Evolutionary conservation across 2,113 vertebrate species (phyloP).

Genomic region (Poecilia latipinna): DNA sequence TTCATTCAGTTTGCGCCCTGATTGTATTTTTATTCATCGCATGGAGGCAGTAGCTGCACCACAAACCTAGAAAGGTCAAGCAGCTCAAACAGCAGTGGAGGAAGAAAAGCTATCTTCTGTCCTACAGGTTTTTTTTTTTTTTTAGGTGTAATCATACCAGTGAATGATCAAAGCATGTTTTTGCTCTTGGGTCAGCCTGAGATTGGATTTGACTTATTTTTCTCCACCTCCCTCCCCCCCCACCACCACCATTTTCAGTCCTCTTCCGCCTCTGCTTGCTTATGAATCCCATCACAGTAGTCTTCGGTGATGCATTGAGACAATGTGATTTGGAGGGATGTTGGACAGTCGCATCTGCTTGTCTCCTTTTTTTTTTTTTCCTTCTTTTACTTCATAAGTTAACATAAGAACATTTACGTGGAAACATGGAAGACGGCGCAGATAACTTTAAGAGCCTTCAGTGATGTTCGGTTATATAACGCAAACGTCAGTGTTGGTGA

Average conservation of each 20-base stretch:
- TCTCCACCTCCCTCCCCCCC: neutral
- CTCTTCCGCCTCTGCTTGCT: constrained; percentile 22
- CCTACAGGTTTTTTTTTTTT: constrained; percentile 44
- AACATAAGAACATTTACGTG: neutral
- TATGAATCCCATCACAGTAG: constrained; percentile 6
- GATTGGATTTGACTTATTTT: constrained; percentile 18
- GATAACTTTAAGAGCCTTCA: constrained; percentile 19
- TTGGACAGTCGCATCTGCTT: neutral
- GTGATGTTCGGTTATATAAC: constrained; percentile 46
- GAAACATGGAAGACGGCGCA: constrained; percentile 14
- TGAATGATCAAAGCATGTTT: constrained; percentile 62
- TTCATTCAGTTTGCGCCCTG: neutral
- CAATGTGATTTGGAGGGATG: neutral
- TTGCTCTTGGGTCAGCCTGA: constrained; percentile 49
- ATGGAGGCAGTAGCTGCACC: constrained; percentile 56
- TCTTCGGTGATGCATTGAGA: neutral
- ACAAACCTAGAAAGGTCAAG: constrained; percentile 65
- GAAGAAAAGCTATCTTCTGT: constrained; percentile 50
- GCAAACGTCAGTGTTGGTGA: constrained; percentile 29
- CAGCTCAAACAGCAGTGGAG: constrained; percentile 41
- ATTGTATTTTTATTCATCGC: constrained; percentile 42
- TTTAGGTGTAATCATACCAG: constrained; percentile 58
- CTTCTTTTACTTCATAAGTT: neutral
- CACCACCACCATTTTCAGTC: neutral
- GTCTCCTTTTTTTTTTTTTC: neutral